Conservation (phyloP, 1,140 invertebrate species). For the Orius insidiosus region DNA sequence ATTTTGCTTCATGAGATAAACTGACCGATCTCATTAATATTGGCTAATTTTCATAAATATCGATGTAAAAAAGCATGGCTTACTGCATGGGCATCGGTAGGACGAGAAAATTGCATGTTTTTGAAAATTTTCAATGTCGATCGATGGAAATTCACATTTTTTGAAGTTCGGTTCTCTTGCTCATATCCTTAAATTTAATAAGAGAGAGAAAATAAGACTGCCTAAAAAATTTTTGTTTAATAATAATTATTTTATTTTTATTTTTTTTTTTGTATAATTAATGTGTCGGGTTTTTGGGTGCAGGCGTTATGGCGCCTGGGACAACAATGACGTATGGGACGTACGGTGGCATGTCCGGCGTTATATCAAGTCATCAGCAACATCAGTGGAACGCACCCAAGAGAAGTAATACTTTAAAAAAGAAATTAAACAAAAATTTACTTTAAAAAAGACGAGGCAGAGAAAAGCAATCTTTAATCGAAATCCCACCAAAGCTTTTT, state of each 20-base stretch:
- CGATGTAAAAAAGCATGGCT: slow-evolving; percentile 10
- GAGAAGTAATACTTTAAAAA: slow-evolving; percentile 29
- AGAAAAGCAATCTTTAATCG: slow-evolving; percentile 1
- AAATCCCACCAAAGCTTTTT: neutral
- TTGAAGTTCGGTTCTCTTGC: slow-evolving; percentile 4
- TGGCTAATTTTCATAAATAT: neutral
- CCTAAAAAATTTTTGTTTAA: neutral
- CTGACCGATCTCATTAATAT: too few relatives aligned
- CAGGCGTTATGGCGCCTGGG: slow-evolving; percentile 32
- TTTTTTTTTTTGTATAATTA: neutral
- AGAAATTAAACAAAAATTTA: slow-evolving; percentile 1
- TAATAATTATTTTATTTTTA: neutral
- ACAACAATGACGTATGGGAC: slow-evolving; percentile 39
- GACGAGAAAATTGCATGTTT: slow-evolving; percentile 4
- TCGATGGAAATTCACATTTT: neutral
- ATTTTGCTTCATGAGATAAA: too few relatives aligned
- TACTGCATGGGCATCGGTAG: slow-evolving; percentile 10
- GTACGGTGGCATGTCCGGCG: slow-evolving; percentile 33
- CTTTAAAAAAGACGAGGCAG: neutral
- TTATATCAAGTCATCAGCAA: slow-evolving; percentile 35
- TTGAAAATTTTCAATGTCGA: slow-evolving; percentile 1
- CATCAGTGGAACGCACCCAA: slow-evolving; percentile 39
- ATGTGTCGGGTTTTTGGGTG: slow-evolving; percentile 17
- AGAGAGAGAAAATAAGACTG: neutral
- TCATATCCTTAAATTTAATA: slow-evolving; percentile 5